Evolutionary conservation across 64 coral and sea anemone genomes (phyloP), one percentile per base, ranked within the genome.

Genomic region (Pachyseris speciosa): DNA sequence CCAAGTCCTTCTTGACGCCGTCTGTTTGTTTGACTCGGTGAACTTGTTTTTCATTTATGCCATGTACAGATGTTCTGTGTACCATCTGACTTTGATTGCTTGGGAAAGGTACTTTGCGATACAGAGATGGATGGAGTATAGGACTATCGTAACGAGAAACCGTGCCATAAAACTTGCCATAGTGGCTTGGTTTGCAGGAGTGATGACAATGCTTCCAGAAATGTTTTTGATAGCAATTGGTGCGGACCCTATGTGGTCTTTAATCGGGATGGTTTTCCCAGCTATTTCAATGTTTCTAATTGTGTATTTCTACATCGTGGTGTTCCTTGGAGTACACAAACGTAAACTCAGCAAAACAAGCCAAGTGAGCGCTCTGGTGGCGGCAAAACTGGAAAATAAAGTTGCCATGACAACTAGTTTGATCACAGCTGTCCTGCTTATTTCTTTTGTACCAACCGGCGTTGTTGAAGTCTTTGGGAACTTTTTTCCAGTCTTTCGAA

Each of bases 61-160:
- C 12, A 2, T 16, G 50, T 11, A 5, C 9, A 15, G 0, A 4
- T 28, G 3, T 16, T 51, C 73, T 19, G 25, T 53, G 40, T 50
- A 77, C 27, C 15, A 77, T 25, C 45, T 77, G 13, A 32, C 73
- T 1, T 19, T 48, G 8, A 7, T 77, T 77, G 73, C 73, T 28
- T 77, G 73, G 73, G 73, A 77, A 15, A 77, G 73, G 73, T 77
- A 51, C 29, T 43, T 51, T 43, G 73, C 44, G 1, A 4, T 77
- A 8, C 25, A 17, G 19, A 77, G 32, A 33, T 77, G 73, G 73
- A 77, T 17, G 44, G 73, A 77, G 44, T 77, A 77, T 15, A 77
- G 52, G 26, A 11, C 30, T 17, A 77, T 77, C 27, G 25, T 51
- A 26, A 53, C 73, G 15, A 77, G 30, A 32, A 0, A 15, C 24